Percentiles rank a stretch among this genome's conserved stretches.
Conservation (phyloP, 1,140 invertebrate species). For the Drosophila busckii region DNA sequence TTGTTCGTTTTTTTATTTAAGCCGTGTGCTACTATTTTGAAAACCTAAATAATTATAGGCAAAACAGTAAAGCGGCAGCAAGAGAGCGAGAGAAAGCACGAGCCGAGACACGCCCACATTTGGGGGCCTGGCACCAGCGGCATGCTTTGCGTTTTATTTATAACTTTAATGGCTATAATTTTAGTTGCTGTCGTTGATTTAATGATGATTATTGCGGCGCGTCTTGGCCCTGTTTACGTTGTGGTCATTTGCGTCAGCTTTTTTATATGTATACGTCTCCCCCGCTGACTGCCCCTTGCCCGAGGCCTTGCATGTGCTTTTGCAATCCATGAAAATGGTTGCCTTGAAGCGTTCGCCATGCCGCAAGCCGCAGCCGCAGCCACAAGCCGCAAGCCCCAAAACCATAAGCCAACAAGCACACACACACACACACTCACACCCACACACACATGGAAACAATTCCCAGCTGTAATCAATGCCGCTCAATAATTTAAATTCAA, state of each 20-base stretch:
- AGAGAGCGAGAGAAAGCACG: slow-evolving; percentile 14
- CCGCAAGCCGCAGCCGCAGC: neutral
- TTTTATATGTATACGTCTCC: no score
- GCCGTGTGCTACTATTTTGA: slow-evolving; percentile 33
- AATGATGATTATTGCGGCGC: slow-evolving; percentile 65
- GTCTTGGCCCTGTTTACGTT: slow-evolving; percentile 13
- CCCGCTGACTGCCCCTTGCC: no score
- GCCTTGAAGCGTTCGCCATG: no score
- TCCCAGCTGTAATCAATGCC: slow-evolving; percentile 47
- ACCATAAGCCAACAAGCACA: slow-evolving; percentile 3
- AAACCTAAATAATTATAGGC: slow-evolving; percentile 70
- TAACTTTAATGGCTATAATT: slow-evolving; percentile 74
- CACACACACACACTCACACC: neutral
- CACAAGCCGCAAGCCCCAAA: neutral
- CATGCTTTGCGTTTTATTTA: slow-evolving; percentile 61
- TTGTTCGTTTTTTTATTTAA: slow-evolving; percentile 25
- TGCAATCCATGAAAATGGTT: slow-evolving; percentile 20
- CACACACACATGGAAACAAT: neutral
- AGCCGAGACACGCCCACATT: slow-evolving; percentile 39
- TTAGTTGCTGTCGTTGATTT: slow-evolving; percentile 65
- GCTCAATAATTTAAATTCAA: slow-evolving; percentile 68
- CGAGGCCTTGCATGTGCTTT: neutral
- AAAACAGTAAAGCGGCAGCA: no score
- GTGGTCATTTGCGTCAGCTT: slow-evolving; percentile 63
- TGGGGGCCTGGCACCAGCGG: slow-evolving; percentile 5